phyloP scores from a whole-genome alignment of 2,888 invertebrate genomes.

The Ischnura elegans region DNA sequence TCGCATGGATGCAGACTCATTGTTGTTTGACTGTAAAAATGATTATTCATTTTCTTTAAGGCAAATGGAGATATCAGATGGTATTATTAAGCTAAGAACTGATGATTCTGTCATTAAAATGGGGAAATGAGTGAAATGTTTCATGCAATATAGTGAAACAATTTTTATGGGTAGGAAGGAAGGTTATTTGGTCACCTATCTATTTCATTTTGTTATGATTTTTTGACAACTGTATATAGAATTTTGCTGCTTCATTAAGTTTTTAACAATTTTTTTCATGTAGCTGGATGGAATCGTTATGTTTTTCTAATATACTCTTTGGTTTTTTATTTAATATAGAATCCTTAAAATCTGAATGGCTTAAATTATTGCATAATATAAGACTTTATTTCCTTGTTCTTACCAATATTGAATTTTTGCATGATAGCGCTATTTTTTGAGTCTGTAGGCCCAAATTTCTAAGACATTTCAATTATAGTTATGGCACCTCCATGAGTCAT shows the following conservation, averaged over 20 bases:
- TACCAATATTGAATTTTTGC: constrained; percentile 44
- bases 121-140: constrained; percentile 63
- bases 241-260: constrained; percentile 66
- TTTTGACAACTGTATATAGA: constrained; percentile 64
- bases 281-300: constrained; percentile 66
- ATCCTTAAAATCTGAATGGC: constrained; percentile 58
- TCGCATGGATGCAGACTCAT: constrained; percentile 33
- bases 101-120: constrained; percentile 49
- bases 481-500: constrained; percentile 36
- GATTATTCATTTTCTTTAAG: constrained; percentile 57
- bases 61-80: constrained; percentile 55
- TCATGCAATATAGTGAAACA: constrained; percentile 57
- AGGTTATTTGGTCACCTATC: constrained; percentile 62
- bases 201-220: constrained; percentile 66
- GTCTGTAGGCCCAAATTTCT: neutral
- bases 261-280: constrained; percentile 66
- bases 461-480: constrained; percentile 36
- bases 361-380: constrained; percentile 54
- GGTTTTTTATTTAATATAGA: constrained; percentile 67
- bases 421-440: constrained; percentile 16
- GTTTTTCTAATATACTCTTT: constrained; percentile 66
- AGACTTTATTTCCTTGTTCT: constrained; percentile 58
- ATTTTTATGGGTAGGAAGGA: constrained; percentile 48
- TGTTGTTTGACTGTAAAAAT: constrained; percentile 38
- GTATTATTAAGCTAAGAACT: constrained; percentile 43